phyloP scores from a whole-genome alignment of 2,888 invertebrate genomes.

The Arrhopalites spinosus region DNA sequence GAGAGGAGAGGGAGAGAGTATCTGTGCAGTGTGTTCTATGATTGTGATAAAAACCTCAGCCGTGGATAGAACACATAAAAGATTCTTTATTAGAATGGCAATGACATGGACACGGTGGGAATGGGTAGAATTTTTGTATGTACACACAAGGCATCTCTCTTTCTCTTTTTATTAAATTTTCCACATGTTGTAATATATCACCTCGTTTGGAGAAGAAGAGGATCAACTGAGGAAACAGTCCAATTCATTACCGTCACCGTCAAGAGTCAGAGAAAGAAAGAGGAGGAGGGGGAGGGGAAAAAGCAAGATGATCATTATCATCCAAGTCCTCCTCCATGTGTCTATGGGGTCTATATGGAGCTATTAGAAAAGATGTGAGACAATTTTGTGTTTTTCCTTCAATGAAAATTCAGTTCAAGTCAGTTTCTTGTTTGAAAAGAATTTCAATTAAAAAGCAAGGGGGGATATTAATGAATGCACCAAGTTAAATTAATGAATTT shows the following conservation, averaged over 20 bases:
- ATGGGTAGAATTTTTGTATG: too few relatives aligned
- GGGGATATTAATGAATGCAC: conserved; percentile 22
- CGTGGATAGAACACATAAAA: conserved; percentile 24
- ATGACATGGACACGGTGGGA: not conserved
- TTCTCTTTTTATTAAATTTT: conserved; percentile 17
- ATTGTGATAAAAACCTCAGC: conserved; percentile 25
- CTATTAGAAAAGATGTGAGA: too few relatives aligned
- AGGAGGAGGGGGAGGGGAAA: too few relatives aligned
- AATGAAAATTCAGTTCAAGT: conserved; percentile 14
- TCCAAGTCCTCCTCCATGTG: not conserved
- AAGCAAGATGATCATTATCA: conserved; percentile 15
- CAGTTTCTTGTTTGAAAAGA: conserved; percentile 13
- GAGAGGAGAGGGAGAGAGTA: too few relatives aligned
- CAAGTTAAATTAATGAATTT: conserved; percentile 24
- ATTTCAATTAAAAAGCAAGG: conserved; percentile 23
- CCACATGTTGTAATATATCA: conserved; percentile 18
- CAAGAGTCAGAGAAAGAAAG: too few relatives aligned
- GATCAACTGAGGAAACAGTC: not conserved
- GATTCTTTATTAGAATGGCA: conserved; percentile 21
- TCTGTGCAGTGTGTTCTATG: too few relatives aligned
- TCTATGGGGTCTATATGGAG: not conserved
- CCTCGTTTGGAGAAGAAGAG: not conserved
- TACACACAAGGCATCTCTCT: too few relatives aligned
- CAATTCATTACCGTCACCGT: too few relatives aligned
- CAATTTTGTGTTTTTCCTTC: not conserved